These are phyloP conservation scores for Vandiemenella viatica DNA, from an alignment of 2,888 invertebrate species.

Conservation along the genomic window DNA sequence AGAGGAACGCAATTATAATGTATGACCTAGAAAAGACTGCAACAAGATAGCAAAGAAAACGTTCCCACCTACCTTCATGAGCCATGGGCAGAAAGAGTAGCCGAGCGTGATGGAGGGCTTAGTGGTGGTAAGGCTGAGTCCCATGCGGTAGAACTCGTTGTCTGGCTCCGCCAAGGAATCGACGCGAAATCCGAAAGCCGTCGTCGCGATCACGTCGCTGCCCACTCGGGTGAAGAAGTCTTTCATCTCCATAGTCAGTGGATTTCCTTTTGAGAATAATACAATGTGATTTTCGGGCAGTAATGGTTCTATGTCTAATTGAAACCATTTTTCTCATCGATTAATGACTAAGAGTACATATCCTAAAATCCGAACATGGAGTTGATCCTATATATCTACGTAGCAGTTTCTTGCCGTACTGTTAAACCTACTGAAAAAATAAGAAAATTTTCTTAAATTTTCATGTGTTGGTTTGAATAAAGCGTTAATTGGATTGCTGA, in stretches of 20 bases:
- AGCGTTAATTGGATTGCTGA: no score
- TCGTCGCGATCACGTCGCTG: constrained; percentile 38
- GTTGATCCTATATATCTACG: no score
- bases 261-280: no score
- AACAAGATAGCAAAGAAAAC: neutral
- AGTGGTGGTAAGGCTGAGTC: constrained; percentile 32
- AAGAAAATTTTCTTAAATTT: no score
- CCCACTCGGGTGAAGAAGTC: constrained; percentile 32
- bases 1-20: neutral
- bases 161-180: constrained; percentile 36
- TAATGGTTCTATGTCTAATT: no score
- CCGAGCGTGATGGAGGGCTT: neutral
- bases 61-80: constrained; percentile 5
- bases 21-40: neutral
- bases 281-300: no score
- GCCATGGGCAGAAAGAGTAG: neutral
- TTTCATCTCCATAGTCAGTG: constrained; percentile 25
- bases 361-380: no score
- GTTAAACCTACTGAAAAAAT: no score
- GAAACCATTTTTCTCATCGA: no score
- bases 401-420: no score
- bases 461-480: no score
- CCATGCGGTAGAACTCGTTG: constrained; percentile 38
- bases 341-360: no score
- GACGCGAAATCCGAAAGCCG: constrained; percentile 36